Evolutionary conservation across 2,113 vertebrate genomes (phyloP).

Genomic region (Erpornis zantholeuca): DNA sequence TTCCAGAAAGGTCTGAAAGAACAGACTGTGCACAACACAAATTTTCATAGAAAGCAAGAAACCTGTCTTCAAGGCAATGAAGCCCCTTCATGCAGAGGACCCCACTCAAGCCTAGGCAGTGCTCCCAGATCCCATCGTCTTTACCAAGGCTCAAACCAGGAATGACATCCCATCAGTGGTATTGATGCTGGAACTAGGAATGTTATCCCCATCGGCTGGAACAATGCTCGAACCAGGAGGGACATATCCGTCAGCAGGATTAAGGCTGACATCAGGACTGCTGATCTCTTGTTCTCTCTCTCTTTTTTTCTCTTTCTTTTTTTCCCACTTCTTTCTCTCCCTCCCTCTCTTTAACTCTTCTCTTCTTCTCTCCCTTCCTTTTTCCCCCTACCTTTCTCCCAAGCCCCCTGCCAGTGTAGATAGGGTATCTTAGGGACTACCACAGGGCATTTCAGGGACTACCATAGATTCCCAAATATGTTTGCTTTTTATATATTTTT

Average conservation of each 20-base stretch:
- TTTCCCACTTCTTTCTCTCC: too few relatives aligned
- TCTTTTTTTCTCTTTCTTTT: too few relatives aligned
- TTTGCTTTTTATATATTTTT: background rate
- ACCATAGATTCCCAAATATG: too few relatives aligned
- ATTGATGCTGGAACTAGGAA: background rate
- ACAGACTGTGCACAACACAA: background rate
- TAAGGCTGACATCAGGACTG: rapidly evolving
- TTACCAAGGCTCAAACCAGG: background rate
- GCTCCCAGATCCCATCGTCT: background rate
- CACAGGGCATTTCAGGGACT: too few relatives aligned
- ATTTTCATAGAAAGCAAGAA: background rate
- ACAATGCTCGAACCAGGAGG: background rate
- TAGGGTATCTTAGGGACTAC: background rate
- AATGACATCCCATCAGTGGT: background rate
- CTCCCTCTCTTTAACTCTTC: background rate
- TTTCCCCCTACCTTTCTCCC: background rate
- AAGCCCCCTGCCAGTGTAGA: background rate
- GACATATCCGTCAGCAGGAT: too few relatives aligned
- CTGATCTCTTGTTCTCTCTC: too few relatives aligned
- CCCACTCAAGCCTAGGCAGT: too few relatives aligned
- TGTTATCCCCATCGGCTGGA: background rate
- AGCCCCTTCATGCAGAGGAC: too few relatives aligned
- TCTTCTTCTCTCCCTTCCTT: background rate
- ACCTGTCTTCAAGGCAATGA: background rate
- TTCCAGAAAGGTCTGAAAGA: background rate